A percentile compares a stretch with the other conserved stretches of the same genome.
phyloP scores from a whole-genome alignment of 1,140 invertebrate genomes.

The Conus ventricosus region DNA sequence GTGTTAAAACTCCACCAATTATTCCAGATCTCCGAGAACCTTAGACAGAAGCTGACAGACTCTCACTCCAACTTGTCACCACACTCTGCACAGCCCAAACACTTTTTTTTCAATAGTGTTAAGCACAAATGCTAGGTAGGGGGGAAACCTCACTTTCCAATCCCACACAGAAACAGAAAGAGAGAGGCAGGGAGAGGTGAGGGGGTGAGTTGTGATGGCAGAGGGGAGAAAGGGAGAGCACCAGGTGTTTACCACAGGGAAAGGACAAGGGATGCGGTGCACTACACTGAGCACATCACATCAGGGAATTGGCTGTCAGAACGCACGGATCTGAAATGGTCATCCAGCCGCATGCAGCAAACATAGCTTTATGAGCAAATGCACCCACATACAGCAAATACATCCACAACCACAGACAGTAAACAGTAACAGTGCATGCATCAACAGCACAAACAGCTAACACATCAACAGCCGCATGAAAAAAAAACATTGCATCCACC shows the following conservation, averaged over 20 bases:
- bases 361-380: not conserved
- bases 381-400: not conserved
- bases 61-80: too few relatives aligned
- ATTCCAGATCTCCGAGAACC: too few relatives aligned
- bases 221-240: not conserved
- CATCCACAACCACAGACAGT: not conserved
- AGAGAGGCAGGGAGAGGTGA: not conserved
- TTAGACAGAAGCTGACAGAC: too few relatives aligned
- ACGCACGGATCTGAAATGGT: conserved; percentile 26
- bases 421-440: not conserved
- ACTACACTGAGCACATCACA: not conserved
- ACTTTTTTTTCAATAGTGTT: too few relatives aligned
- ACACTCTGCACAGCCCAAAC: too few relatives aligned
- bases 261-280: not conserved
- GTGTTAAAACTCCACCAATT: too few relatives aligned
- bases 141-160: not conserved
- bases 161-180: not conserved
- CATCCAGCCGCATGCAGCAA: not conserved
- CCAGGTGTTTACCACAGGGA: not conserved
- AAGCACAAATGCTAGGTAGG: not conserved
- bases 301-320: conserved; percentile 29
- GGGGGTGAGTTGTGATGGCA: not conserved
- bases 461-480: too few relatives aligned
- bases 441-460: too few relatives aligned
- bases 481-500: too few relatives aligned